These are phyloP conservation scores for Taphrorychus bicolor DNA, from an alignment of 2,888 invertebrate genomes.

Conservation along the genomic window DNA sequence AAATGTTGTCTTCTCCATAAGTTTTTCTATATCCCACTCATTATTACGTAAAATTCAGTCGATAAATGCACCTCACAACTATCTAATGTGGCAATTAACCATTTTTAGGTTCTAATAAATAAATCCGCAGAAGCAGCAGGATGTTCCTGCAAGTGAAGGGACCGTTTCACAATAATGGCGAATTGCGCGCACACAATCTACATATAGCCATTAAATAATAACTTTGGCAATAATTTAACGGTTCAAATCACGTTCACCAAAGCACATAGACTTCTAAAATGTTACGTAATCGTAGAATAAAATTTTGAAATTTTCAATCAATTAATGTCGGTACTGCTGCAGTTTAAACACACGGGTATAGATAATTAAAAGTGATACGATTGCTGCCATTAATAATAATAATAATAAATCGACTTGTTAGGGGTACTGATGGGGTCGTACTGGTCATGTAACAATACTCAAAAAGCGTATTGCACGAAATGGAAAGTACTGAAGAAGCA, in stretches of 20 bases:
- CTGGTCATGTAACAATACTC: neutral
- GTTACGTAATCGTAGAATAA: neutral
- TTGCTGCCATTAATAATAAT: neutral
- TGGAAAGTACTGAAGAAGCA: constrained; percentile 34
- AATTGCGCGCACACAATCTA: constrained; percentile 1
- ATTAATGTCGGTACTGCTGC: too few relatives aligned
- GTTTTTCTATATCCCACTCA: too few relatives aligned
- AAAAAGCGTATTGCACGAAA: constrained; percentile 8
- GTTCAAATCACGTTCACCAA: constrained; percentile 10
- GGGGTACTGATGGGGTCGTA: neutral
- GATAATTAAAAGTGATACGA: neutral
- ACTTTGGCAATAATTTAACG: neutral
- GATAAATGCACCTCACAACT: too few relatives aligned
- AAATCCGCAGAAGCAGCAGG: neutral
- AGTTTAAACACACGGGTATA: neutral
- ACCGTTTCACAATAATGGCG: neutral
- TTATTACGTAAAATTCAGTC: too few relatives aligned
- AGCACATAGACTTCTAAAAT: neutral
- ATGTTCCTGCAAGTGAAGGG: constrained; percentile 1
- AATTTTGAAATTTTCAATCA: neutral
- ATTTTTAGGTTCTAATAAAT: too few relatives aligned
- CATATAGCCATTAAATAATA: constrained; percentile 1
- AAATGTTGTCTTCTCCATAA: too few relatives aligned
- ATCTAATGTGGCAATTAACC: too few relatives aligned
- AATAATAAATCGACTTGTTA: constrained; percentile 3